Percentiles rank a stretch among this genome's conserved stretches.
phyloP scores from a whole-genome alignment of 2,113 vertebrate genomes.

The Melospiza melodia region DNA sequence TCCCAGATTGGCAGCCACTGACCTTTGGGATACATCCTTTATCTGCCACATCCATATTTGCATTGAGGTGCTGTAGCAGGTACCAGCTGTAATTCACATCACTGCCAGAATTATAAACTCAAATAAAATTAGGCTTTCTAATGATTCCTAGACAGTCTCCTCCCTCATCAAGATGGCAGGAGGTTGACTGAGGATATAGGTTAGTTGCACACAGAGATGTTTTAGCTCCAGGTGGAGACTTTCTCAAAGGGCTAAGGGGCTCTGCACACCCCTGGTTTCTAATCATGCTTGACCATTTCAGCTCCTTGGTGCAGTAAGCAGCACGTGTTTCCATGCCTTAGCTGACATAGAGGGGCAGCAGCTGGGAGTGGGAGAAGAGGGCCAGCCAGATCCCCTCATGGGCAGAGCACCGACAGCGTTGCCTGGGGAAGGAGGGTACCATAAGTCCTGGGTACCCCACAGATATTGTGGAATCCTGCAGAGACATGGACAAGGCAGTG shows the following conservation, averaged over 20 bases:
- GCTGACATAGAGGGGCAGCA: accelerated
- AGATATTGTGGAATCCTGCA: background rate
- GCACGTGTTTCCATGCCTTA: accelerated
- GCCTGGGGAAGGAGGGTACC: background rate
- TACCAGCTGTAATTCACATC: background rate
- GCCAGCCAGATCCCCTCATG: background rate
- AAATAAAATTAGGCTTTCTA: background rate
- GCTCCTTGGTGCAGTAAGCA: background rate
- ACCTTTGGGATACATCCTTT: background rate
- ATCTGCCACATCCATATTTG: too few relatives aligned
- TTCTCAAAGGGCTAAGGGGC: accelerated
- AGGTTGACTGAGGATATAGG: background rate
- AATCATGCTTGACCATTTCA: background rate
- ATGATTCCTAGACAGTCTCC: background rate
- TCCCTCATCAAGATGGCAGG: background rate
- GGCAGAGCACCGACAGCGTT: background rate
- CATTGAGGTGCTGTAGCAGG: background rate
- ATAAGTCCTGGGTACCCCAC: too few relatives aligned
- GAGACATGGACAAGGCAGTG: accelerated
- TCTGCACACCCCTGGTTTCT: background rate
- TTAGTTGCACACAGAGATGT: background rate
- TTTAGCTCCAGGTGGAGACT: background rate
- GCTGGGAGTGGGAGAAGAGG: background rate
- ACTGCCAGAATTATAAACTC: background rate
- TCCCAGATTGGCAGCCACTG: background rate